Base-by-base conservation (phyloP, 2,888 invertebrate species). In the Chesias legatella region DNA sequence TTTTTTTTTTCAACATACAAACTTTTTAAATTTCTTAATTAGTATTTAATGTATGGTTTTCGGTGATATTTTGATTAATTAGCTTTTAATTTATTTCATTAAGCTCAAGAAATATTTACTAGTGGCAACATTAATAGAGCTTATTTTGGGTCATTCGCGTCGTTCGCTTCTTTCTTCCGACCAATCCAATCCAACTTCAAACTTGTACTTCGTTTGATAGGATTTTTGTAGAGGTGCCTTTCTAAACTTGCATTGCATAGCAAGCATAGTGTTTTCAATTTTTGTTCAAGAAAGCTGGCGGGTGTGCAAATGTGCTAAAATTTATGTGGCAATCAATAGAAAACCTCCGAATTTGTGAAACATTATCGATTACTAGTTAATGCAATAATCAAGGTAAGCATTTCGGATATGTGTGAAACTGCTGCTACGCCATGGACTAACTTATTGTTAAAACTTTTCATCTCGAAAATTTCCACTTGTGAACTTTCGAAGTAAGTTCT, bases 121-220 rank as follows among this genome's bases (percentile, higher is more conserved):
- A 58, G 56, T 80, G 79, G 88, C 84, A 88, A 86, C 85, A 82
- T 72, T 73, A 52, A 50, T 61, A 60, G 76, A 89, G 88, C 88
- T 89, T 88, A 88, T 89, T 88, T 88, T 88, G 88, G 86, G 86
- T 89, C 88, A 88, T 71, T 88, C 80, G 80, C 81, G 80, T 81
- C 79, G 49, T 41, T 48, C 37, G 33, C 79, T 82, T 79, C 77
- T 79, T 84, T 82, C 77, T 83, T 81, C 81, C 77, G 82, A 82
- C 82, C 22, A 22, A 22, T 22, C 22, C 22, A 22, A 22, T 22
- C 7, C 22, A 22, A 22, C 22, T 22, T 22, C n/a, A 5, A 26
- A 37, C n/a, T 83, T 82, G 80, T 82, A 79, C 79, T 84, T 82
- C 80, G 73, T 74, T 79, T 68, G 74, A 71, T 79, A 76, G 70